Evolutionary conservation across 2,888 invertebrate species (phyloP), one percentile per base, ranked within the genome.

Genomic region (Dicyrtoma fusca): DNA sequence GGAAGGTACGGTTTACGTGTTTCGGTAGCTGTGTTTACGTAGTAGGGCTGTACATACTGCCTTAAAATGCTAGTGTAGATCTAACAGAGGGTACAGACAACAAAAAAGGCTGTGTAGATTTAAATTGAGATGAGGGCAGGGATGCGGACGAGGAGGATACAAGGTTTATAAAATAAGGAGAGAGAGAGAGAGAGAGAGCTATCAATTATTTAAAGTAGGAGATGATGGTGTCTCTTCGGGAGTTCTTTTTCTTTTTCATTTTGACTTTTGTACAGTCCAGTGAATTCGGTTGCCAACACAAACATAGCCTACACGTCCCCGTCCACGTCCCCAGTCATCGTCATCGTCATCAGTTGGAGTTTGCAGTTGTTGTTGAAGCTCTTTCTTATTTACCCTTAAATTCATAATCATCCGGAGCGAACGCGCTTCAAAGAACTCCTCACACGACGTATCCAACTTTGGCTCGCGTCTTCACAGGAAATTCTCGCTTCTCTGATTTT

Each of bases 321-420:
- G 57, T 57, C 14, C 10, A 57, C 23, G 49, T 57, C 21, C 23
- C 11, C 23, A 23, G 19, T 21, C 23, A 23, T 5, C 19, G 23
- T 57, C 14, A 1, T 1, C 23, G 26, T 57, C 10, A 57, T 21
- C 21, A 42, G 61, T 11, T 13, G 5, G 2, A n/a, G 8, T n/a
- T 59, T 59, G 26, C 25, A 59, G 14, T 26, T 8, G 25, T n/a
- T 26, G 10, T 26, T 49, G 49, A 51, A 65, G n/a, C 19, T 42
- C 63, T 63, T 44, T 66, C 23, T 55, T 55, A 17, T 69, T 57
- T 57, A 59, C 51, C n/a, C 21, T 17, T 44, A 64, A 75, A 75
- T 75, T 69, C 64, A 75, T 75, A 75, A 75, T 75, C 71, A 73
- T 68, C 71, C 75, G 66, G 25, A 71, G 55, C 71, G 69, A 69